A percentile compares a stretch with the other conserved stretches of the same genome.
These are phyloP conservation scores for Hyaena hyaena DNA, from an alignment of 2,113 vertebrate species.

Conservation along the genomic window DNA sequence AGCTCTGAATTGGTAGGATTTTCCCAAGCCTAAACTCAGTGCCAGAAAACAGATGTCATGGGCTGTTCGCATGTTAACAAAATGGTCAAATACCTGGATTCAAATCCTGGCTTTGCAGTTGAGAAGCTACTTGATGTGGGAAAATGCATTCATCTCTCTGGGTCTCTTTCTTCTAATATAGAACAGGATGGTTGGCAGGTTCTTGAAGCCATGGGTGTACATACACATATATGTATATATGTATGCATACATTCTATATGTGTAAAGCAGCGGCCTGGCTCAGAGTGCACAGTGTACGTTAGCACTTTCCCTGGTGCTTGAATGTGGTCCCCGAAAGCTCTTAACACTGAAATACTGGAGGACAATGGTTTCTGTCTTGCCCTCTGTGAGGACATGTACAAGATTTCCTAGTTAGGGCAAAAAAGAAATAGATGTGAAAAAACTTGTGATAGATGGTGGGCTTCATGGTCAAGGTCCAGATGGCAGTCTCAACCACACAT, in stretches of 20 bases:
- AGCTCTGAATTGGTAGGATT: background rate
- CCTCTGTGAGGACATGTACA: background rate
- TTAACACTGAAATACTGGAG: background rate
- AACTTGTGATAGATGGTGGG: background rate
- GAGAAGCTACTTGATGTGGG: conserved; percentile 5
- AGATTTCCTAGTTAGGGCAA: background rate
- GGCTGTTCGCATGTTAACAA: background rate
- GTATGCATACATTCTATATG: background rate
- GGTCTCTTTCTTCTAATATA: background rate
- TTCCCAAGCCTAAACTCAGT: conserved; percentile 19
- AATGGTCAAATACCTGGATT: background rate
- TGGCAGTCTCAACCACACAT: background rate
- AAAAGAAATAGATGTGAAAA: background rate
- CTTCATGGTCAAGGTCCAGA: background rate
- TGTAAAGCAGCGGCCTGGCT: background rate
- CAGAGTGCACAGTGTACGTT: too few relatives aligned
- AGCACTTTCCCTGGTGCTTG: background rate
- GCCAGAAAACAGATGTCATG: conserved; percentile 7
- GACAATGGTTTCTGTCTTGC: background rate
- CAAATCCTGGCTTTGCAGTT: background rate
- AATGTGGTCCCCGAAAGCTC: background rate
- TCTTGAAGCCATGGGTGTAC: background rate
- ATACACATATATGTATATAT: background rate
- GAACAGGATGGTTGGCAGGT: background rate
- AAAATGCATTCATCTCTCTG: background rate